Evolutionary conservation across 2,888 invertebrate genomes (phyloP).

Genomic region (Invenusta paracnida): DNA sequence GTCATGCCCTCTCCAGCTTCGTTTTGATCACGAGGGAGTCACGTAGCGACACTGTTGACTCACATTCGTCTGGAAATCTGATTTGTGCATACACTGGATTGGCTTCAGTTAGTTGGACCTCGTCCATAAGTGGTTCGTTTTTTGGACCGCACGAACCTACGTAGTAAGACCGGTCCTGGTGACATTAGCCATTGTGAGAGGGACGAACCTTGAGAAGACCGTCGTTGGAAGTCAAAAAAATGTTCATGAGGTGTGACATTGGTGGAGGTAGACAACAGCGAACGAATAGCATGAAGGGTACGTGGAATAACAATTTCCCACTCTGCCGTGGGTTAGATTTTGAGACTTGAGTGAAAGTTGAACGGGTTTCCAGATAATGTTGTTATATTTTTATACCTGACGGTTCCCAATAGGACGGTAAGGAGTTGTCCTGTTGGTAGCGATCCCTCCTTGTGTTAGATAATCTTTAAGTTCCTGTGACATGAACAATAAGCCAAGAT

Average conservation of each 20-base stretch:
- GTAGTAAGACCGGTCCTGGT: background rate
- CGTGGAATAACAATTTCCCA: slow-evolving; percentile 43
- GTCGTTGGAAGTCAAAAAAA: slow-evolving; percentile 3
- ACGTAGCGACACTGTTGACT: too few species aligned
- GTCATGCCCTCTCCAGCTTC: too few species aligned
- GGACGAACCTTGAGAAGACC: background rate
- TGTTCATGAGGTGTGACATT: slow-evolving; percentile 1
- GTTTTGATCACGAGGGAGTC: slow-evolving; percentile 36
- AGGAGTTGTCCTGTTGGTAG: slow-evolving; percentile 46
- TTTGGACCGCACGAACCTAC: background rate
- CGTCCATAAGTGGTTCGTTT: background rate
- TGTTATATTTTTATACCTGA: slow-evolving; percentile 45
- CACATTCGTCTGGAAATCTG: too few species aligned
- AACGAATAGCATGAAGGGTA: slow-evolving; percentile 45
- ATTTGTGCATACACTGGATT: slow-evolving; percentile 39
- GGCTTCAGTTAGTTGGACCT: background rate
- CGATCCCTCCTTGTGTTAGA: slow-evolving; percentile 35
- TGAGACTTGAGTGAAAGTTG: too few species aligned
- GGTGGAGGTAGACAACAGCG: slow-evolving; percentile 38
- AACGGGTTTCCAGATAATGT: slow-evolving; percentile 46
- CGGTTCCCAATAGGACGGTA: slow-evolving; percentile 42
- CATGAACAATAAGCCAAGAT: too few species aligned
- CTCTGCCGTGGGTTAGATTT: slow-evolving; percentile 24
- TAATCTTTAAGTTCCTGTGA: too few species aligned
- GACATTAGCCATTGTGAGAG: background rate